Evolutionary conservation across 1,140 invertebrate genomes (phyloP).

Genomic region (Laupala kohalensis): DNA sequence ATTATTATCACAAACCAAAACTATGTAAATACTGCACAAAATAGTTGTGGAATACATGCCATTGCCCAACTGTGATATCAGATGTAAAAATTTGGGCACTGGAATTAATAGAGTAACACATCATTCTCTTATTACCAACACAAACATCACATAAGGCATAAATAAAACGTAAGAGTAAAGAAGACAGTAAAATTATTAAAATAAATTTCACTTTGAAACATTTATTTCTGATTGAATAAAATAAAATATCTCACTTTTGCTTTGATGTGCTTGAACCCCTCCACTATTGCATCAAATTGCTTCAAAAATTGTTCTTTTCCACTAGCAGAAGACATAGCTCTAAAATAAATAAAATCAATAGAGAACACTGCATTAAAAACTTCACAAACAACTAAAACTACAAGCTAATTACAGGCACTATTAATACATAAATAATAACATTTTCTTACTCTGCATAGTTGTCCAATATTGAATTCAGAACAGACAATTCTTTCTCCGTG

Average conservation of each 20-base stretch:
- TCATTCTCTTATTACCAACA: too few species aligned
- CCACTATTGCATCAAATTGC: conserved; percentile 77
- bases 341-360: conserved; percentile 20
- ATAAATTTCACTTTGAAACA: neutral
- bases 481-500: conserved; percentile 75
- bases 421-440: neutral
- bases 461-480: conserved; percentile 89
- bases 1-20: too few species aligned
- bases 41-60: too few species aligned
- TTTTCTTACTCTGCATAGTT: conserved; percentile 74
- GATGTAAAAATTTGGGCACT: too few species aligned
- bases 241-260: conserved; percentile 49
- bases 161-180: too few species aligned
- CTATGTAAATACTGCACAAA: too few species aligned
- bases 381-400: neutral
- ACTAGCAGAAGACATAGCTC: conserved; percentile 51
- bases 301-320: conserved; percentile 74
- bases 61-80: too few species aligned
- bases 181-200: neutral
- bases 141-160: too few species aligned
- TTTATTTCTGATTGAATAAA: neutral
- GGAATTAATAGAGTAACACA: too few species aligned
- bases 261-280: conserved; percentile 68
- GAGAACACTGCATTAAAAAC: neutral
- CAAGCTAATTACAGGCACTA: neutral